phyloP scores from a whole-genome alignment of 2,888 invertebrate genomes.

The Amiota communis region DNA sequence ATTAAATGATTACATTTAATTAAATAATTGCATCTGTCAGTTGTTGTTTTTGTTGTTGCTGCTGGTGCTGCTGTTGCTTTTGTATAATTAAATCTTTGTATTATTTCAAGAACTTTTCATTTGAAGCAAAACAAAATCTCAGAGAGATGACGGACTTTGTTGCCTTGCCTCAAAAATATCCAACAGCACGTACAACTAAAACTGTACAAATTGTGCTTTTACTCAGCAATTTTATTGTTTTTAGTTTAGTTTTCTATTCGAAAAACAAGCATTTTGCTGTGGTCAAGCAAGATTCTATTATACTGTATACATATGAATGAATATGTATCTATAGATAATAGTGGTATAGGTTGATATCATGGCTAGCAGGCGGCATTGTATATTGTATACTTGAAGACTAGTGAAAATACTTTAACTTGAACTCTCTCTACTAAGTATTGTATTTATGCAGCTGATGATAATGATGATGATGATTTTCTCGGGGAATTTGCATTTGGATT shows the following conservation, averaged over 20 bases:
- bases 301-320: neutral
- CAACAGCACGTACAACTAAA: conserved; percentile 18
- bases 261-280: neutral
- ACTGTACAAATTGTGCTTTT: neutral
- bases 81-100: conserved; percentile 22
- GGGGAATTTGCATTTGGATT: conserved; percentile 45
- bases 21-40: conserved; percentile 30
- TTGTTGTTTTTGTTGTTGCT: too few species aligned
- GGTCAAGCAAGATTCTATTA: neutral
- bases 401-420: conserved; percentile 25
- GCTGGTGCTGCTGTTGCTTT: too few species aligned
- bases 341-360: too few species aligned
- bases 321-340: neutral
- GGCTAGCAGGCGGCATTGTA: too few species aligned
- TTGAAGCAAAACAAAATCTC: neutral
- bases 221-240: conserved; percentile 28
- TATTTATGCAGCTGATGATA: conserved; percentile 28
- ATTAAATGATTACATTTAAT: conserved; percentile 34
- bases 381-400: too few species aligned
- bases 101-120: neutral
- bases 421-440: conserved; percentile 28
- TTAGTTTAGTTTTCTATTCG: neutral
- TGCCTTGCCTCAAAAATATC: neutral
- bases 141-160: neutral
- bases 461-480: conserved; percentile 36